Evolutionary conservation across 1,140 invertebrate species (phyloP), one percentile per base, ranked within the genome.

Genomic region (Drosophila novamexicana): DNA sequence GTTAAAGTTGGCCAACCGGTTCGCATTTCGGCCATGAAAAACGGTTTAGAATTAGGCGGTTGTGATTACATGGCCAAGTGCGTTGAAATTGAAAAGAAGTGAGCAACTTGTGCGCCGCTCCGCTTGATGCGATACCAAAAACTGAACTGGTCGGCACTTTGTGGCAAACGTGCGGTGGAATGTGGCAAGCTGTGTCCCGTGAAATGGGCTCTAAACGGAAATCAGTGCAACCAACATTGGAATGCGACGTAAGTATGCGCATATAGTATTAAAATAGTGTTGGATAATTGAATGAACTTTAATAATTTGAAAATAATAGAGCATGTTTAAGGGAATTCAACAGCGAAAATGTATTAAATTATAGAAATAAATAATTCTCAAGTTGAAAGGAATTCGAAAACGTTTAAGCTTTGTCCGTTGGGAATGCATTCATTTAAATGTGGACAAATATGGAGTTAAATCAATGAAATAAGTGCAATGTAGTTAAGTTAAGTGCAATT

Each of bases 1-100:
- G 84, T 89, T 88, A 88, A 83, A 89, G 75, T 79, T 88, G 84
- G 62, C 79, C 79, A 86, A 88, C 83, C 83, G 85, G 83, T 88
- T 88, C 77, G 77, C 80, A 88, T 88, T 88, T 88, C 80, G 83
- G 84, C 83, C 83, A 88, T 88, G 84, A 88, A 88, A 88, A 83
- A 88, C 83, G 84, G 79, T 75, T 88, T 89, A 89, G 83, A 88
- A 88, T 88, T 88, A 88, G 83, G 69, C 86, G 73, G 69, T 79
- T 73, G 68, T 88, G 83, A 88, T 88, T 88, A 88, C 80, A 88
- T 88, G 68, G 72, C 63, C 70, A 74, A 66, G 64, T 61, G 59
- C 61, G 61, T 59, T 63, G 76, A 69, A 79, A 75, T 86, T 86
- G 72, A 88, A 86, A 86, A 83, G 81, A 67, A 59, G 63, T 71